Conservation (phyloP, 2,113 vertebrate genomes). For the Columba janthina region DNA sequence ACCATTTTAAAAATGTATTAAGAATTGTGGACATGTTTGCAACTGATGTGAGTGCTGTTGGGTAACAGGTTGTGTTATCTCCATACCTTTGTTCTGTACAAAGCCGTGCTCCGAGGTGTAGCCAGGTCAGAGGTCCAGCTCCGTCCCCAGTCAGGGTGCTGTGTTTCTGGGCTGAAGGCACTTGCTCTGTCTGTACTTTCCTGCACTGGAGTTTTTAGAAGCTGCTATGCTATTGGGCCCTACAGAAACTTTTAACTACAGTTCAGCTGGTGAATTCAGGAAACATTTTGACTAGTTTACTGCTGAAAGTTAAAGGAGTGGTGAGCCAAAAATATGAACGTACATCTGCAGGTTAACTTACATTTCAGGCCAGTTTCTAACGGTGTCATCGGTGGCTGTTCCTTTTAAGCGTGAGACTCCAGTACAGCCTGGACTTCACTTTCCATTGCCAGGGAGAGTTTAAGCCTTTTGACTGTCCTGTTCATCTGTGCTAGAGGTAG, state of each 20-base stretch:
- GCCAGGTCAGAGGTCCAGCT: neutral
- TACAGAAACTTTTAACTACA: neutral
- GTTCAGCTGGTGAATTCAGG: neutral
- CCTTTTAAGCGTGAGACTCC: neutral
- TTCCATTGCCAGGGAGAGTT: neutral
- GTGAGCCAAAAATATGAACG: accelerated
- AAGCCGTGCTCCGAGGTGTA: neutral
- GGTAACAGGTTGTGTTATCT: neutral
- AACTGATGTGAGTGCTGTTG: neutral
- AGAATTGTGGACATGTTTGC: accelerated
- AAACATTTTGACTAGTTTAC: neutral
- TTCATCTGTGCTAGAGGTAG: neutral
- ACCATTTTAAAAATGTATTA: accelerated
- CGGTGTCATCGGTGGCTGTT: neutral
- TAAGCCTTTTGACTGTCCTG: neutral
- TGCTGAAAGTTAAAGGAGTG: neutral
- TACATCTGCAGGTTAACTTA: neutral
- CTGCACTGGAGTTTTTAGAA: neutral
- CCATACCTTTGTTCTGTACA: neutral
- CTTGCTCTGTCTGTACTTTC: neutral
- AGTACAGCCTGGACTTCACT: neutral
- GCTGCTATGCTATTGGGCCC: neutral
- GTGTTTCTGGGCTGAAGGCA: neutral
- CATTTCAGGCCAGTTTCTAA: neutral
- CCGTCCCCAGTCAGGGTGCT: no score